Evolutionary conservation across 2,888 invertebrate species (phyloP).

Genomic region (Hemicrepidius hirtus): DNA sequence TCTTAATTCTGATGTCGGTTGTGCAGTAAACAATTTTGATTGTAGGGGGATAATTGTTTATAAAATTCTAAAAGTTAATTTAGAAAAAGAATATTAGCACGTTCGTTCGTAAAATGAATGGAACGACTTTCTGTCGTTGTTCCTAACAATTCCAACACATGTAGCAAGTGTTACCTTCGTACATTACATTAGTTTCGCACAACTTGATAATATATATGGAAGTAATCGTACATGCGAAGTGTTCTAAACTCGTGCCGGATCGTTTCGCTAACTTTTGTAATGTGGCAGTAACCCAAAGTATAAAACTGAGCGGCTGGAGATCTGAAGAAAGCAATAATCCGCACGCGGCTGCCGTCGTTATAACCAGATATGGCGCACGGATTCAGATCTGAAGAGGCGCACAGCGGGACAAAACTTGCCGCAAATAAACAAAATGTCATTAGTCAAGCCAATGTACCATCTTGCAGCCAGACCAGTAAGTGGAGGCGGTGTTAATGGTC

Average conservation of each 20-base stretch:
- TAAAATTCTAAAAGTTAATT: background rate
- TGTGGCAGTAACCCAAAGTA: slow-evolving; percentile 60
- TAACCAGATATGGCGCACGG: slow-evolving; percentile 64
- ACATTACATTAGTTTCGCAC: slow-evolving; percentile 43
- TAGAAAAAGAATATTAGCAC: slow-evolving; percentile 1
- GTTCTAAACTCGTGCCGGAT: slow-evolving; percentile 57
- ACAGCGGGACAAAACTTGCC: slow-evolving; percentile 61
- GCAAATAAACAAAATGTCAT: slow-evolving; percentile 68
- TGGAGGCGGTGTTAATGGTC: slow-evolving; percentile 67
- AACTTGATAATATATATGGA: slow-evolving; percentile 48
- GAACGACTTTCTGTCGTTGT: slow-evolving; percentile 29
- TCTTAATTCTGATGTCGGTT: no score
- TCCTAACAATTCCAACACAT: slow-evolving; percentile 28
- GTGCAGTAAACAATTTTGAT: no score
- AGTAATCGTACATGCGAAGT: slow-evolving; percentile 52
- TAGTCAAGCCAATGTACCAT: slow-evolving; percentile 64
- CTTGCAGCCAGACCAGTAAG: slow-evolving; percentile 54
- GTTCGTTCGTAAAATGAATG: slow-evolving; percentile 9
- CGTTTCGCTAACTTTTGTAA: slow-evolving; percentile 61
- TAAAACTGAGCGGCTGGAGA: slow-evolving; percentile 65
- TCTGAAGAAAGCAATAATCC: slow-evolving; percentile 69
- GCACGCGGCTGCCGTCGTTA: slow-evolving; percentile 68
- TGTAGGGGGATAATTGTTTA: background rate
- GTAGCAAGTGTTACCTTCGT: slow-evolving; percentile 44
- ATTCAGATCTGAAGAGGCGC: slow-evolving; percentile 60